phyloP scores from a whole-genome alignment of 2,888 invertebrate genomes.

The Caenorhabditis auriculariae region DNA sequence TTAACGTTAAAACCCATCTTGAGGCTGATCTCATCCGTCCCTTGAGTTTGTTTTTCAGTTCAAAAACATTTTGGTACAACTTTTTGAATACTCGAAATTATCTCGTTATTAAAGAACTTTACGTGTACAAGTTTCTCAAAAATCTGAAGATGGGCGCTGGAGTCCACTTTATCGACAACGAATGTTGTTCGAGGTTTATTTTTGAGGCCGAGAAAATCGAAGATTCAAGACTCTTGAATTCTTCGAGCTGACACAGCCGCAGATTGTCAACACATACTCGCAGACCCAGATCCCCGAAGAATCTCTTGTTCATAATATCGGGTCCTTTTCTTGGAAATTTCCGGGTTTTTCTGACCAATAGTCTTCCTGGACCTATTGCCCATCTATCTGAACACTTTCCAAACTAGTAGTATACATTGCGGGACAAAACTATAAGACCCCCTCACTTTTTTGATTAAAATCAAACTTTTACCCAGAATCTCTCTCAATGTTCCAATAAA shows the following conservation, averaged over 20 bases:
- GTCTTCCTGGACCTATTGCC: too few relatives aligned
- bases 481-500: too few relatives aligned
- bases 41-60: constrained; percentile 17
- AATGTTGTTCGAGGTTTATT: constrained; percentile 6
- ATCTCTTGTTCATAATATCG: too few relatives aligned
- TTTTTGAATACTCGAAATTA: constrained; percentile 6
- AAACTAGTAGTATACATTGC: too few relatives aligned
- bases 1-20: constrained; percentile 14
- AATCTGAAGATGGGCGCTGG: constrained; percentile 9
- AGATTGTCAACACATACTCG: constrained; percentile 6
- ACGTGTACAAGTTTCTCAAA: constrained; percentile 9
- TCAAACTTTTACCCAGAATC: too few relatives aligned
- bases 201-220: constrained; percentile 8
- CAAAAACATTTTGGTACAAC: constrained; percentile 8
- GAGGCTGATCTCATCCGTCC: constrained; percentile 11
- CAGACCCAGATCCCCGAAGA: too few relatives aligned
- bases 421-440: too few relatives aligned
- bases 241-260: constrained; percentile 7
- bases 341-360: too few relatives aligned
- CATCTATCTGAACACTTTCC: too few relatives aligned
- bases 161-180: constrained; percentile 8
- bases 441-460: too few relatives aligned
- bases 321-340: too few relatives aligned
- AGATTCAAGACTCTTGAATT: constrained; percentile 6
- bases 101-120: constrained; percentile 8